Conservation (phyloP, 1,140 invertebrate genomes). For the Semibalanus balanoides region DNA sequence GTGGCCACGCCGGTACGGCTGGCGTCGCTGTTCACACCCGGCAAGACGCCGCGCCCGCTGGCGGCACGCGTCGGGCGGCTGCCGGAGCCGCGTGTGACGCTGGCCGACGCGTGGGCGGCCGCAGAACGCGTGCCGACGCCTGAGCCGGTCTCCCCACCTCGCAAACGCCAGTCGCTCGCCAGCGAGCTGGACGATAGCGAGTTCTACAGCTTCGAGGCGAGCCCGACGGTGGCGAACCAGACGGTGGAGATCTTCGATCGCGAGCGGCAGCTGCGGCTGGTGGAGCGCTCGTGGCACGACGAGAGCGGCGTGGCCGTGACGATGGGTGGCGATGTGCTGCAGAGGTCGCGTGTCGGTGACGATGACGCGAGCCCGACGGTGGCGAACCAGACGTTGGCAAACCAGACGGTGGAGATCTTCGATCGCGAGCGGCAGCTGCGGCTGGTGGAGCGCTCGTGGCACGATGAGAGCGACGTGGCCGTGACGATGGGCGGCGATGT, state of each 20-base stretch:
- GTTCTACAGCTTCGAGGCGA: background rate
- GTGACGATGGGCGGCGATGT: background rate
- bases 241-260: slow-evolving; percentile 46
- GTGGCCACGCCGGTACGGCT: background rate
- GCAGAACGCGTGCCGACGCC: background rate
- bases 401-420: slow-evolving; percentile 41
- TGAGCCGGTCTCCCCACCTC: background rate
- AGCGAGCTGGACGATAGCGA: background rate
- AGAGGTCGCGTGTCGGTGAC: background rate
- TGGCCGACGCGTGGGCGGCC: background rate
- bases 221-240: slow-evolving; percentile 21
- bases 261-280: slow-evolving; percentile 45
- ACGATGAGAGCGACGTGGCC: slow-evolving; percentile 22
- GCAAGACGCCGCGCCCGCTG: background rate
- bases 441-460: slow-evolving; percentile 26
- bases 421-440: slow-evolving; percentile 51
- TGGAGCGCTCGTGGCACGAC: slow-evolving; percentile 21
- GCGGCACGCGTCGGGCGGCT: background rate
- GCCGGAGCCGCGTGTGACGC: background rate
- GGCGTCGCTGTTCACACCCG: background rate
- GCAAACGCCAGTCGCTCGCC: background rate
- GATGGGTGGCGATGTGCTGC: background rate
- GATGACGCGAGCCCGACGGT: background rate
- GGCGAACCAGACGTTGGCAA: slow-evolving; percentile 26
- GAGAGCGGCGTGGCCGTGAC: slow-evolving; percentile 20